Percentiles rank a stretch among this genome's conserved stretches.
These are phyloP conservation scores for Cricetomys ansorgei DNA, from an alignment of 2,113 vertebrate genomes.

Conservation along the genomic window DNA sequence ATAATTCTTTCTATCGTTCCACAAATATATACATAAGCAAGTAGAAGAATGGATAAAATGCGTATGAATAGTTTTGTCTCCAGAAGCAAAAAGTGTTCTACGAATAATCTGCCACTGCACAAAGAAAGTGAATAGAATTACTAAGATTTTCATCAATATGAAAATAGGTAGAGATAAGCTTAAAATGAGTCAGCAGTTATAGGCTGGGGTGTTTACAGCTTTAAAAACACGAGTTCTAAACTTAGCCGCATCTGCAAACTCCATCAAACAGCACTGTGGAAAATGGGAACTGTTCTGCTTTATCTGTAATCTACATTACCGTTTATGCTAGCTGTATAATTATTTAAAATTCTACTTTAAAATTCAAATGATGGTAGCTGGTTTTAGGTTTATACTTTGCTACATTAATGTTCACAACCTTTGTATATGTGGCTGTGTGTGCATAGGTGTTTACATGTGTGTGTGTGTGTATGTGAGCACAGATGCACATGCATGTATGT, in stretches of 20 bases:
- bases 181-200: neutral
- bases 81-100: neutral
- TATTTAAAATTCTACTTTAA: neutral
- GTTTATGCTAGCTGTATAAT: neutral
- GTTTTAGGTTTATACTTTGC: neutral
- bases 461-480: neutral
- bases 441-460: neutral
- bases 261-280: neutral
- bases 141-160: neutral
- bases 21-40: neutral
- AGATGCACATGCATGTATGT: too few relatives aligned
- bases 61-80: neutral
- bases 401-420: neutral
- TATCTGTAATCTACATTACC: neutral
- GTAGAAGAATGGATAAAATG: neutral
- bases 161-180: neutral
- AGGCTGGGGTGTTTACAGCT: neutral
- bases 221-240: neutral
- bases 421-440: neutral
- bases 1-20: neutral
- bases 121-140: neutral
- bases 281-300: too few relatives aligned
- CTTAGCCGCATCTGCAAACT: neutral
- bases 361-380: neutral
- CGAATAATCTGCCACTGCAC: neutral